Base-by-base conservation (phyloP, 2,888 invertebrate species). In the Boloria selene region DNA sequence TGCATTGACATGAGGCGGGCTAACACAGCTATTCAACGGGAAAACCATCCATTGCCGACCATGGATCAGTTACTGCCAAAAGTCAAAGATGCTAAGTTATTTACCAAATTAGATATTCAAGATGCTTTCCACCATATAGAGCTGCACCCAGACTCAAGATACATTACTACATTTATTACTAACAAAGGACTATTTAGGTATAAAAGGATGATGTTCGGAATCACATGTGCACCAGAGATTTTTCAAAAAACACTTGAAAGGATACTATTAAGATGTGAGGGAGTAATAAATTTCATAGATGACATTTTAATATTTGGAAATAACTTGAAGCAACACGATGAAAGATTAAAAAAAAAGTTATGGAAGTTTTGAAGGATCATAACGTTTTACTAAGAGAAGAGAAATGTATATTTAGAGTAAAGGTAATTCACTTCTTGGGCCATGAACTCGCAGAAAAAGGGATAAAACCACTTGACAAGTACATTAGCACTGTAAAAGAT, bases 341-440 rank as follows among this genome's bases (percentile, higher is more conserved):
- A 0, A 0, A 59, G 73, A 17, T 26, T 74, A 4, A n/a, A 64
- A 3, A n/a, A n/a, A 51, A 22, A 44, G 17, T 51, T 13, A 4
- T 52, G 5, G 22, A 61, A 26, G 52, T 67, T 0, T 44, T 75
- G 3, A 70, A 74, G 47, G 50, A 72, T 0, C 70, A 71, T 49
- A 69, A 72, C 59, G 72, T 75, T 0, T 13, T 74, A 7, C 55
- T 75, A 3, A 75, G 72, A 14, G n/a, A 70, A 13, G 22, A 31
- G 0, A 74, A 77, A 62, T 74, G 75, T 38, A 14, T 67, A 5
- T 73, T 53, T 16, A 81, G 79, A 76, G 83, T 31, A 5, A 82
- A 49, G 42, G 53, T 45, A 10, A 50, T 70, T 22, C 22, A 67
- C 10, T 62, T 69, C 61, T 51, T 71, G 0, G 70, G 70, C 1